phyloP scores from a whole-genome alignment of 2,797 vertebrate genomes.

The Buceros bicornis region DNA sequence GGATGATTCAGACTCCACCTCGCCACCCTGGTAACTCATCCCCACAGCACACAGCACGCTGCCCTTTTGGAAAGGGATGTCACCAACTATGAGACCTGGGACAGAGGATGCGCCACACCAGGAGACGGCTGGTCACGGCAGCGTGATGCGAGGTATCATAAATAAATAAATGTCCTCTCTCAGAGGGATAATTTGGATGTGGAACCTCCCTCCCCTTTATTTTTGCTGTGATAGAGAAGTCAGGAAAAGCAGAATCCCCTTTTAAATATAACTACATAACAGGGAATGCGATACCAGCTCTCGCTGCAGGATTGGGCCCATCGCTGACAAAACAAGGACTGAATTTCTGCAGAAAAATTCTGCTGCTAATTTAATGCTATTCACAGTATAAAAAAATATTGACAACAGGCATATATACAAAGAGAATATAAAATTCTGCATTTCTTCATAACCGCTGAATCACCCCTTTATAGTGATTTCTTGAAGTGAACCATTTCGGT shows the following conservation, averaged over 20 bases:
- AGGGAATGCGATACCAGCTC: not conserved
- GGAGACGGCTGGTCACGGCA: not conserved
- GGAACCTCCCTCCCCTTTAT: rapidly evolving
- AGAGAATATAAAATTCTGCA: not conserved
- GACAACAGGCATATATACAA: not conserved
- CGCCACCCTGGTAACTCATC: constrained; percentile 27
- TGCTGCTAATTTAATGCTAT: not conserved
- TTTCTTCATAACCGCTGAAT: not conserved
- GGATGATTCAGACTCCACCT: constrained; percentile 60
- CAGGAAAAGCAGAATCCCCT: not conserved
- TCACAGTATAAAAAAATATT: not conserved
- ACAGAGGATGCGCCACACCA: not conserved
- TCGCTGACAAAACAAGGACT: not conserved
- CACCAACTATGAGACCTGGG: not conserved
- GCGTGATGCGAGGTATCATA: not conserved
- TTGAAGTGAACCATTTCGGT: not conserved
- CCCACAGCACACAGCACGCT: constrained; percentile 20
- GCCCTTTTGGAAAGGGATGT: not conserved
- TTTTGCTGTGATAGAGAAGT: not conserved
- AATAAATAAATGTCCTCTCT: not conserved
- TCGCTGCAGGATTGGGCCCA: not conserved
- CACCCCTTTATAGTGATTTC: not conserved
- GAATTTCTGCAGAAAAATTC: constrained; percentile 23
- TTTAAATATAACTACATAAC: not conserved
- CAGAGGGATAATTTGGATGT: not conserved